phyloP scores from a whole-genome alignment of 2,797 vertebrate genomes.

The Danio jaintianensis region DNA sequence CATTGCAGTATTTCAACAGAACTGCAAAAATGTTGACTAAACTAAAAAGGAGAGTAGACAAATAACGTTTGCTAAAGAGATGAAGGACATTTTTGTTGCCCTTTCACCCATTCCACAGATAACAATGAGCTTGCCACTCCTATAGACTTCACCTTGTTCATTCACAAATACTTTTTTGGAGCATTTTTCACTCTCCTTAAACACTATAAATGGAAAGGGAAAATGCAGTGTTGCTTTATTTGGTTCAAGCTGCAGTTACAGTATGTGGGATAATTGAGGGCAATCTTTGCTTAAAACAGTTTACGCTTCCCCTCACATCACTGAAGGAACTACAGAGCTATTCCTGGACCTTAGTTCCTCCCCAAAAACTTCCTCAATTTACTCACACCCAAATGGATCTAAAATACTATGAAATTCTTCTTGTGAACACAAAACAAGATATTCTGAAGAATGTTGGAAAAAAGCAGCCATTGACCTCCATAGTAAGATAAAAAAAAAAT shows the following conservation, averaged over 20 bases:
- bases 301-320: slow-evolving; percentile 7
- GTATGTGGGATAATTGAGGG: background rate
- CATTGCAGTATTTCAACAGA: background rate
- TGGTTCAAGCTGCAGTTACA: slow-evolving; percentile 59
- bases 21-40: background rate
- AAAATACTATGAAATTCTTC: no score
- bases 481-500: no score
- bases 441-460: no score
- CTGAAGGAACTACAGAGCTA: slow-evolving; percentile 53
- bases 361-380: no score
- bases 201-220: slow-evolving; percentile 43
- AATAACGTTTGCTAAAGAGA: background rate
- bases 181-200: slow-evolving; percentile 31
- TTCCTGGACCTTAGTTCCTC: slow-evolving; percentile 23
- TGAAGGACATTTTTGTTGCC: background rate
- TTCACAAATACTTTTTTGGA: slow-evolving; percentile 2
- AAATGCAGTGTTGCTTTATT: slow-evolving; percentile 68
- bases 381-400: no score
- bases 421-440: no score
- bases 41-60: background rate
- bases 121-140: background rate
- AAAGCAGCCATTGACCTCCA: no score
- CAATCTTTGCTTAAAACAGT: slow-evolving; percentile 4
- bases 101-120: background rate
- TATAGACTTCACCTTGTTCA: slow-evolving; percentile 26